Conservation (phyloP, 2,888 invertebrate species). For the Drosophila mimica region DNA sequence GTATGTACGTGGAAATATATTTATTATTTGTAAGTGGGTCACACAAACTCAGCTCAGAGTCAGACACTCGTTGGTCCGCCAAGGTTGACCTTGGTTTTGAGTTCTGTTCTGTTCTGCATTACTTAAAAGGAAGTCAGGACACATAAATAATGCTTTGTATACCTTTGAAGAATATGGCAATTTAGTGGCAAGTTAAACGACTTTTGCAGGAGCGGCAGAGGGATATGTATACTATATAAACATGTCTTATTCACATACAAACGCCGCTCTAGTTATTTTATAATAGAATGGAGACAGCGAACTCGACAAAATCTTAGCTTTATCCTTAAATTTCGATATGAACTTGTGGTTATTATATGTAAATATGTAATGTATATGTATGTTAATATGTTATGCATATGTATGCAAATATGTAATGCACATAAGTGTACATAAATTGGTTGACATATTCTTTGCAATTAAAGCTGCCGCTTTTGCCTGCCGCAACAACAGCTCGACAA, state of each 20-base stretch:
- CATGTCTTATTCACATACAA: too few species aligned
- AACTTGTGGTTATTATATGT: too few species aligned
- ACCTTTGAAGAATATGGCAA: neutral
- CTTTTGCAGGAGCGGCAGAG: neutral
- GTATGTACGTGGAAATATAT: neutral
- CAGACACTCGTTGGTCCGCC: neutral
- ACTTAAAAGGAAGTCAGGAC: neutral
- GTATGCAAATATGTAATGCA: neutral
- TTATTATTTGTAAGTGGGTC: conserved; percentile 28
- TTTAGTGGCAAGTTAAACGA: neutral
- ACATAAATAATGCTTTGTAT: neutral
- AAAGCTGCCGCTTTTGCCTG: conserved; percentile 13
- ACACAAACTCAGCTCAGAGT: conserved; percentile 7
- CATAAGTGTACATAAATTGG: neutral
- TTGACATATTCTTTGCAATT: conserved; percentile 14
- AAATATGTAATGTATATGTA: too few species aligned
- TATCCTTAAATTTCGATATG: too few species aligned
- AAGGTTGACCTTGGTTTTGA: neutral
- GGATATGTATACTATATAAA: too few species aligned
- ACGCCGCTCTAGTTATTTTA: too few species aligned
- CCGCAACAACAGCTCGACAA: conserved; percentile 3
- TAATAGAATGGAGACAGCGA: too few species aligned
- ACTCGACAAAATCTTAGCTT: too few species aligned
- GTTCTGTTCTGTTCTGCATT: neutral
- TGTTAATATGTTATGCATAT: neutral